phyloP scores from a whole-genome alignment of 1,140 invertebrate species.

The Papilio polyxenes region DNA sequence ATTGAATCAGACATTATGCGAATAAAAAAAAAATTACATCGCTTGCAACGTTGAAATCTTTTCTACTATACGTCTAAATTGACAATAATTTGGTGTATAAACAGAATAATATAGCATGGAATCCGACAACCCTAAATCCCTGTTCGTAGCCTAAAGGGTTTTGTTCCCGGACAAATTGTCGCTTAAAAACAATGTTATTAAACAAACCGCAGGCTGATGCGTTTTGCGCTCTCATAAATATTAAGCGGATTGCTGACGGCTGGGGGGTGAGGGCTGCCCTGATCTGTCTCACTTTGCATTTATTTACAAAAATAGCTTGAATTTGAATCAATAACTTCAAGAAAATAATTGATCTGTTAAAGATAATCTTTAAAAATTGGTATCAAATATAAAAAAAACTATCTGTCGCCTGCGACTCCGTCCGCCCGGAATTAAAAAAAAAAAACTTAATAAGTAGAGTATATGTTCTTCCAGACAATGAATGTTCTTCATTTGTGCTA shows the following conservation, averaged over 20 bases:
- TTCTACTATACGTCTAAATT: not conserved
- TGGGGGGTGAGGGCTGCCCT: not conserved
- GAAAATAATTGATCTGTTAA: not conserved
- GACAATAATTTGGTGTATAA: not conserved
- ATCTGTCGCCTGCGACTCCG: too few relatives aligned
- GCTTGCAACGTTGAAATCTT: not conserved
- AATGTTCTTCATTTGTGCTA: too few relatives aligned
- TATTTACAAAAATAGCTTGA: slow-evolving; percentile 9
- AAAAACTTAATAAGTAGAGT: too few relatives aligned
- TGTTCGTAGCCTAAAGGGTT: slow-evolving; percentile 74
- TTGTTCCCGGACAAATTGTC: slow-evolving; percentile 74
- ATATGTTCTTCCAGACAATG: too few relatives aligned
- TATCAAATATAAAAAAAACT: too few relatives aligned
- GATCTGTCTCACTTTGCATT: slow-evolving; percentile 12
- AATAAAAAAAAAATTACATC: too few relatives aligned
- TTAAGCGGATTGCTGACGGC: slow-evolving; percentile 53
- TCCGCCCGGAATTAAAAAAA: too few relatives aligned
- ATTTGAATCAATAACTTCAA: not conserved
- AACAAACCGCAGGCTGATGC: slow-evolving; percentile 75
- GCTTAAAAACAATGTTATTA: slow-evolving; percentile 78
- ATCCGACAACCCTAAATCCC: slow-evolving; percentile 59
- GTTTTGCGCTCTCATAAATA: slow-evolving; percentile 77
- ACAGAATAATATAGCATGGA: not conserved
- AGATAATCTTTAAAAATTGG: too few relatives aligned
- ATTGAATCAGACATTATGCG: too few relatives aligned